A percentile compares a stretch with the other conserved stretches of the same genome.
Evolutionary conservation across 2,113 vertebrate genomes (phyloP).

Genomic region (Mesoclemmys tuberculata): DNA sequence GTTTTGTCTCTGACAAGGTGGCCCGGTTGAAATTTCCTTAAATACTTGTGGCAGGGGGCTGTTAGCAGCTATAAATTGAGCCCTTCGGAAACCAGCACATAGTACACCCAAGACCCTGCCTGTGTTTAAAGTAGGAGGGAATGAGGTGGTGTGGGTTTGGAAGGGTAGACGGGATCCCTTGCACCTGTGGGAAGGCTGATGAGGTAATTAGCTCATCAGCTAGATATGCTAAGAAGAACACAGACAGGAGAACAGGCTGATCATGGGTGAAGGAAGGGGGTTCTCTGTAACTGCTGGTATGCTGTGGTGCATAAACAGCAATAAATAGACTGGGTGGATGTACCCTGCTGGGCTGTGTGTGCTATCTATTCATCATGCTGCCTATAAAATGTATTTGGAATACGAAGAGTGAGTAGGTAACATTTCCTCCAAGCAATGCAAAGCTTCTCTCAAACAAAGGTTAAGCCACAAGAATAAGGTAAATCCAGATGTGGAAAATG

Average conservation of each 20-base stretch:
- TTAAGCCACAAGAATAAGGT: not conserved
- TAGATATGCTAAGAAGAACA: not conserved
- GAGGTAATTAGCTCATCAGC: not conserved
- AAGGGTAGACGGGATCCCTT: not conserved
- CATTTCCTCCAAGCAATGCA: not conserved
- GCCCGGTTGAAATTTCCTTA: not conserved
- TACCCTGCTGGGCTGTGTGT: not conserved
- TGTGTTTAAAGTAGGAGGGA: not conserved
- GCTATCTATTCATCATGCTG: not conserved
- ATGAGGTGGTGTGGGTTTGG: not conserved
- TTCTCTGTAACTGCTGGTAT: not conserved
- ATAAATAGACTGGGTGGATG: not conserved
- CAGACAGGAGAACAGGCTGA: not conserved
- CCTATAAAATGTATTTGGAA: not conserved
- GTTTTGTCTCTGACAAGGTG: not conserved
- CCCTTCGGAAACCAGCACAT: not conserved
- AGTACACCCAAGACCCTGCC: not conserved
- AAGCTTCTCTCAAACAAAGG: not conserved
- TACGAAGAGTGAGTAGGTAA: not conserved
- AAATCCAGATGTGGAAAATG: not conserved
- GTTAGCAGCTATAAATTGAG: not conserved
- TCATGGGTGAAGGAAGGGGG: not conserved
- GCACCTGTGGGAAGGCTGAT: not conserved
- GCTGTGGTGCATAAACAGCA: not conserved
- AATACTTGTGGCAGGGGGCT: not conserved